Evolutionary conservation across 2,888 invertebrate species (phyloP).

Genomic region (Salticus scenicus): DNA sequence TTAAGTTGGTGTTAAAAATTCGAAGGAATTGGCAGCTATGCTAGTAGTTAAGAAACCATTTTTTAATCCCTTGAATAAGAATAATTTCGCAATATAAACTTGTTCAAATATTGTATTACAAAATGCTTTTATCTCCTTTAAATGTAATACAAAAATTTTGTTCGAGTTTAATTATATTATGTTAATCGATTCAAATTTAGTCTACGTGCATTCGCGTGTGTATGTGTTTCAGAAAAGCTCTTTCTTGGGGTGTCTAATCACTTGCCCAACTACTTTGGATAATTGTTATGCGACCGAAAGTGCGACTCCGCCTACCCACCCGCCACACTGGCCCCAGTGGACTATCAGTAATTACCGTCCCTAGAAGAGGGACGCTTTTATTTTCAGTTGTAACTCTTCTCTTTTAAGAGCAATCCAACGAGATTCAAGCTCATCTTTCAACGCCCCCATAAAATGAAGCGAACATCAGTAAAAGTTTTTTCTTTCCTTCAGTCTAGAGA

Average conservation of each 20-base stretch:
- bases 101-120: too few relatives aligned
- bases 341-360: neutral
- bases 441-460: too few relatives aligned
- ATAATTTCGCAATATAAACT: too few relatives aligned
- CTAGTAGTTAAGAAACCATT: too few relatives aligned
- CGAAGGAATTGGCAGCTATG: too few relatives aligned
- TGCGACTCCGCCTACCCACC: slow-evolving; percentile 43
- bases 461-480: too few relatives aligned
- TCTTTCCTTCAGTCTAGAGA: too few relatives aligned
- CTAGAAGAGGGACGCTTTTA: neutral
- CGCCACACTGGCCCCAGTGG: slow-evolving; percentile 40
- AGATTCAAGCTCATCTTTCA: neutral
- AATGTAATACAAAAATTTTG: too few relatives aligned
- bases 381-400: neutral
- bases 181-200: neutral
- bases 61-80: too few relatives aligned
- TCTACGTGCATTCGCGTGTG: neutral
- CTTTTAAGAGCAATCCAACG: neutral
- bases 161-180: neutral
- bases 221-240: neutral
- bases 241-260: slow-evolving; percentile 44
- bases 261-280: slow-evolving; percentile 62
- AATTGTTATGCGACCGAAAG: slow-evolving; percentile 67
- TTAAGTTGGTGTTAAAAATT: too few relatives aligned
- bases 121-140: too few relatives aligned